Evolutionary conservation across 2,113 vertebrate species (phyloP).

Genomic region (Reinhardtius hippoglossoides): DNA sequence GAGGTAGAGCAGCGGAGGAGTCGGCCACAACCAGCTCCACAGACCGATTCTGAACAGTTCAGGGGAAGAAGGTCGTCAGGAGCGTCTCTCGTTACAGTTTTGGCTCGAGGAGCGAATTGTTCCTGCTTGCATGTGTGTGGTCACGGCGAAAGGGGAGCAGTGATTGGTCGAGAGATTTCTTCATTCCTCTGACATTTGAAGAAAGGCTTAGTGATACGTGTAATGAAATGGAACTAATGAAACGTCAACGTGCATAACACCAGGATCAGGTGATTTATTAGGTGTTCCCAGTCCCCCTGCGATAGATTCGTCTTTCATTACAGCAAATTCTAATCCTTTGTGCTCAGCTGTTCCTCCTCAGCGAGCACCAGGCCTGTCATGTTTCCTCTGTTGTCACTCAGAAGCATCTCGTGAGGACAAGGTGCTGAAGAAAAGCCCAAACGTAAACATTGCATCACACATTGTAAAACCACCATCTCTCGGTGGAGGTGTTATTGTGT

Average conservation of each 20-base stretch:
- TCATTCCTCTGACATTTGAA: conserved; percentile 50
- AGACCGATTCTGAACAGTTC: too few species aligned
- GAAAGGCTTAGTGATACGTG: conserved; percentile 43
- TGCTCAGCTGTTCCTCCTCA: conserved; percentile 12
- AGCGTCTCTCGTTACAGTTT: too few species aligned
- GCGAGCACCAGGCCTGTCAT: conserved; percentile 1
- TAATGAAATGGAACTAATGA: conserved; percentile 67
- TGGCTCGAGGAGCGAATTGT: conserved; percentile 5
- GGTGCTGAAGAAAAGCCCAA: neutral
- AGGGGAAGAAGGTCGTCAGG: too few species aligned
- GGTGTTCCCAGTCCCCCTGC: conserved; percentile 11
- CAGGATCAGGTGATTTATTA: conserved; percentile 64
- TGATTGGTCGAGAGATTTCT: conserved; percentile 24
- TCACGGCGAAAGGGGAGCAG: neutral
- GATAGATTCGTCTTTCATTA: conserved; percentile 53
- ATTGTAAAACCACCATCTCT: neutral
- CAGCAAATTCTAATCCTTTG: conserved; percentile 24
- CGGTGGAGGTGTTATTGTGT: neutral
- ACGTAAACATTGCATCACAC: neutral
- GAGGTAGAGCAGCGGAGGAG: neutral
- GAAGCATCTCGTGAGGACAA: neutral
- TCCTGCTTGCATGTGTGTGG: conserved; percentile 18
- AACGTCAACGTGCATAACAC: conserved; percentile 46
- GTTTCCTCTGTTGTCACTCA: neutral
- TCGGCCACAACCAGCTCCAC: neutral